Percentiles rank a stretch among this genome's conserved stretches.
Conservation (phyloP, 2,797 vertebrate species). For the Lacerta bilineata region DNA sequence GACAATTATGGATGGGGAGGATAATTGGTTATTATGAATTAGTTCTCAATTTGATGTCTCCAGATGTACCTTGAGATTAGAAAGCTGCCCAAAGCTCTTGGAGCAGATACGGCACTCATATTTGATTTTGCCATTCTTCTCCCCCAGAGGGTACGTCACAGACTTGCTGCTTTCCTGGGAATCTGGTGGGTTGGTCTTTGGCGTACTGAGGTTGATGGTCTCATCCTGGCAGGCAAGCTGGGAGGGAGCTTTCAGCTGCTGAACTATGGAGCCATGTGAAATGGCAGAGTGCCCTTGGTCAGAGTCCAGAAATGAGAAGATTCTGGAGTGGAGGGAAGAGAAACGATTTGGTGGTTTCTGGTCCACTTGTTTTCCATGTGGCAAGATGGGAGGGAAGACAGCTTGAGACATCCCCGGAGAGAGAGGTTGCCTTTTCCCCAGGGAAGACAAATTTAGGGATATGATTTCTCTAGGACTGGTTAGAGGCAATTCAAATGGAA, state of each 20-base stretch:
- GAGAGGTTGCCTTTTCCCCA: constrained; percentile 65
- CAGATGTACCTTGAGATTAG: constrained; percentile 89
- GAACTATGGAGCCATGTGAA: constrained; percentile 75
- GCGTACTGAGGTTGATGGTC: constrained; percentile 80
- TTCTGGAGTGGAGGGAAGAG: not conserved
- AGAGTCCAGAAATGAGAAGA: constrained; percentile 13
- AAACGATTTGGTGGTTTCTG: not conserved
- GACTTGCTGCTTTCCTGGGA: constrained; percentile 75
- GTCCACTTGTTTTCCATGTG: constrained; percentile 53
- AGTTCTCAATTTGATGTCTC: not conserved
- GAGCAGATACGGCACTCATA: constrained; percentile 89
- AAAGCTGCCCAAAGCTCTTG: constrained; percentile 91
- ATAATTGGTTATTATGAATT: not conserved
- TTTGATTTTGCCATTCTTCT: constrained; percentile 87
- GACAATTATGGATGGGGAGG: not conserved
- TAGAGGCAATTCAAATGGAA: constrained; percentile 67
- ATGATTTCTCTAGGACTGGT: not conserved
- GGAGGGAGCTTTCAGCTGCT: constrained; percentile 57
- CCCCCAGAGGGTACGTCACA: constrained; percentile 84
- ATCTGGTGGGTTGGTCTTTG: constrained; percentile 65
- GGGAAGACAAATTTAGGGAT: constrained; percentile 15
- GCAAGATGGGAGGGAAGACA: constrained; percentile 15
- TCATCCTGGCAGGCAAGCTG: constrained; percentile 72
- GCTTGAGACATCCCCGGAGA: constrained; percentile 64
- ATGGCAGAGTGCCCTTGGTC: constrained; percentile 72